A percentile compares a stretch with the other conserved stretches of the same genome.
phyloP scores from a whole-genome alignment of 2,797 vertebrate species.

The Pseudochirops corinnae region DNA sequence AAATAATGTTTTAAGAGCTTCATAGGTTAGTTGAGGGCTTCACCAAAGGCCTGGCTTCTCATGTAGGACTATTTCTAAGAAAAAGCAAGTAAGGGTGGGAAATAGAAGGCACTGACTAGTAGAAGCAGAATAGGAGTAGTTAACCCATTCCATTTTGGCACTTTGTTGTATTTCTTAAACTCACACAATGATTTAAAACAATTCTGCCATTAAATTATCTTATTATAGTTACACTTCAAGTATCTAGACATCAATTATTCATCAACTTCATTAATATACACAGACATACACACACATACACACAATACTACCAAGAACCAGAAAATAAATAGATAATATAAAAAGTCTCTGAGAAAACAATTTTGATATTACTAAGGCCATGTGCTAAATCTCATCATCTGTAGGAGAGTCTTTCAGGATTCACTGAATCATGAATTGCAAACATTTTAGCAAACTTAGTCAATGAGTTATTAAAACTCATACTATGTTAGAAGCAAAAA shows the following conservation, averaged over 20 bases:
- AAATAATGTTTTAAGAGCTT: neutral
- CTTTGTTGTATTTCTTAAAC: neutral
- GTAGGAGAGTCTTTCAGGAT: neutral
- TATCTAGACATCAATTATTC: neutral
- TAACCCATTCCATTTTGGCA: neutral
- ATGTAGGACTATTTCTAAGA: constrained; percentile 8
- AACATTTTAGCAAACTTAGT: neutral
- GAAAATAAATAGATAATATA: neutral
- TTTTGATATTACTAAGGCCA: neutral
- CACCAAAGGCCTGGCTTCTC: neutral
- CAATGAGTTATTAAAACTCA: neutral
- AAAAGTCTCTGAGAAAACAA: neutral
- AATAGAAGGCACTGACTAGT: neutral
- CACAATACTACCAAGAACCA: neutral
- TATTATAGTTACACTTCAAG: neutral
- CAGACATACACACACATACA: neutral
- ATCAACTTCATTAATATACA: too few relatives aligned
- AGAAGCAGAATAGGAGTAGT: neutral
- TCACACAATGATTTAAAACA: neutral
- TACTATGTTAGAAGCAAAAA: neutral
- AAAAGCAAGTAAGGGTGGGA: neutral
- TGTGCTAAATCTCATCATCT: neutral
- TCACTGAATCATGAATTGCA: neutral
- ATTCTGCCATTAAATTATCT: neutral
- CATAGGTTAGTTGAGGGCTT: neutral